phyloP scores from a whole-genome alignment of 2,797 vertebrate species.

The Heliangelus exortis region DNA sequence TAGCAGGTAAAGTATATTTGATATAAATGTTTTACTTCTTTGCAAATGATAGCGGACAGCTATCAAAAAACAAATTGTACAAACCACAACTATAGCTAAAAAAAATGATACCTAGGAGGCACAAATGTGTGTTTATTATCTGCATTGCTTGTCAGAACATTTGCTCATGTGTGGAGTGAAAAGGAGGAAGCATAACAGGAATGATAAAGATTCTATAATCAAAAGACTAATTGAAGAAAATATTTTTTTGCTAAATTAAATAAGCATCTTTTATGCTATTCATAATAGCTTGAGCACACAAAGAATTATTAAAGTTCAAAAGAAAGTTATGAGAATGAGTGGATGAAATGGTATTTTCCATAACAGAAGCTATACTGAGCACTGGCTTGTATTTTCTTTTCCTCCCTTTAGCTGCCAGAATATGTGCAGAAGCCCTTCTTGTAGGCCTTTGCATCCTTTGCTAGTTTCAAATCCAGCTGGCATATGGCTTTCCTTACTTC shows the following conservation, averaged over 20 bases:
- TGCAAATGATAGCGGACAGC: background rate
- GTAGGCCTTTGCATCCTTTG: background rate
- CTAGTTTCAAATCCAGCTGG: background rate
- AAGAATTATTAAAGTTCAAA: constrained; percentile 3
- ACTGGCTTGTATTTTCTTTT: background rate
- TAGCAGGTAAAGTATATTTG: constrained; percentile 17
- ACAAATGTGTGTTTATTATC: constrained; percentile 21
- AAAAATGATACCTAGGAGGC: constrained; percentile 17
- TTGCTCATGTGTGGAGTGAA: background rate
- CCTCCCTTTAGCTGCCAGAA: background rate
- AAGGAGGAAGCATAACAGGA: background rate
- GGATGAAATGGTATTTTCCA: background rate
- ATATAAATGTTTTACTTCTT: constrained; percentile 26
- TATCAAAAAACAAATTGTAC: constrained; percentile 11
- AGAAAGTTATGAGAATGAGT: background rate
- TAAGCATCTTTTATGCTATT: constrained; percentile 6
- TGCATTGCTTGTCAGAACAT: constrained; percentile 15
- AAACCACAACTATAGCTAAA: background rate
- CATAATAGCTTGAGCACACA: background rate
- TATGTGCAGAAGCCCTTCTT: background rate
- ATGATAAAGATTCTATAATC: background rate
- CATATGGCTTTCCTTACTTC: background rate
- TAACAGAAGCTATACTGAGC: background rate
- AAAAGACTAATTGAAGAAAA: constrained; percentile 39
- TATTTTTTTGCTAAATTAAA: constrained; percentile 24